Conservation (phyloP, 2,888 invertebrate species). For the Itoplectis maculator region DNA sequence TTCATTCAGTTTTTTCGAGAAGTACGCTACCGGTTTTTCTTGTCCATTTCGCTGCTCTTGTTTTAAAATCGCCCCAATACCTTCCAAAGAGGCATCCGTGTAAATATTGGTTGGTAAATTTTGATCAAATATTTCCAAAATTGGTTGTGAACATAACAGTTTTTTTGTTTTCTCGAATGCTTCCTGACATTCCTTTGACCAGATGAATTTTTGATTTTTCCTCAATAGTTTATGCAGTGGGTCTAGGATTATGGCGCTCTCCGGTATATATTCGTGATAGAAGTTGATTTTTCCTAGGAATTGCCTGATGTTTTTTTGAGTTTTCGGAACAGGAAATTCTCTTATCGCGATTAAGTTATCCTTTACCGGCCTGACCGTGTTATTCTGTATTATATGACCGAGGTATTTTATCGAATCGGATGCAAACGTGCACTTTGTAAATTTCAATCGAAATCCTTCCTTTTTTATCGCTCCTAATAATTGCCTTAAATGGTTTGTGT, state of each 20-base stretch:
- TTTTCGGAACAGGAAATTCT: constrained; percentile 37
- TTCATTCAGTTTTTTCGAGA: constrained; percentile 51
- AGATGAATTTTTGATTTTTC: constrained; percentile 33
- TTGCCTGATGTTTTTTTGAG: constrained; percentile 46
- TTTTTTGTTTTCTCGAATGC: constrained; percentile 38
- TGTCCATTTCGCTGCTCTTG: not conserved
- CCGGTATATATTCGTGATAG: constrained; percentile 1
- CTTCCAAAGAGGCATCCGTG: constrained; percentile 37
- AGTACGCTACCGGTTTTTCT: constrained; percentile 45
- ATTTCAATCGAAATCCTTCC: constrained; percentile 36
- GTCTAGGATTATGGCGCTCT: constrained; percentile 34
- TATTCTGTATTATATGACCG: constrained; percentile 43
- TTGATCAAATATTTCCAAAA: constrained; percentile 47
- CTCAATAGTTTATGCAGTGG: constrained; percentile 46
- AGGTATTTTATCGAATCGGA: constrained; percentile 33
- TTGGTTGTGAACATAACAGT: constrained; percentile 30
- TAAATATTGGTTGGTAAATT: constrained; percentile 32
- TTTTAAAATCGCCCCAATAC: constrained; percentile 9
- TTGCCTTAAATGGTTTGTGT: constrained; percentile 29
- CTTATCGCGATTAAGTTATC: constrained; percentile 45
- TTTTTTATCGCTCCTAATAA: constrained; percentile 30
- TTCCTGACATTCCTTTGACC: constrained; percentile 42
- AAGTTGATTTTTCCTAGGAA: constrained; percentile 52
- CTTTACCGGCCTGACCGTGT: constrained; percentile 28
- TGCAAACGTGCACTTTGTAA: constrained; percentile 42